phyloP scores from a whole-genome alignment of 2,113 vertebrate genomes.

The Anoplopoma fimbria region DNA sequence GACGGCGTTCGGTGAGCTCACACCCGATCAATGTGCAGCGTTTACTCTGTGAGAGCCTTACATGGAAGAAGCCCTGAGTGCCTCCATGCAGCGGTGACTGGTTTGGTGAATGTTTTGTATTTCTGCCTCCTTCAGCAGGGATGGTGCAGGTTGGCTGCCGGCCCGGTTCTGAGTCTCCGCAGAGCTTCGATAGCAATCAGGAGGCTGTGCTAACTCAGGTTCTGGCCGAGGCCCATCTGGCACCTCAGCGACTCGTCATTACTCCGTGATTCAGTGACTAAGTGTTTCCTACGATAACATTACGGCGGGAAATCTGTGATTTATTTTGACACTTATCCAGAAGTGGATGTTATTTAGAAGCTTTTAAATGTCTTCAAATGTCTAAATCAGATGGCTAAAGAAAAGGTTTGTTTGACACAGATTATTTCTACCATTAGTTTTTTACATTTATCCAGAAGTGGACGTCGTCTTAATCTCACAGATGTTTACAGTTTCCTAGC shows the following conservation, averaged over 20 bases:
- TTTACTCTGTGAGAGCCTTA: constrained; percentile 33
- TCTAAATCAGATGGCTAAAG: too few relatives aligned
- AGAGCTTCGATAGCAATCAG: constrained; percentile 43
- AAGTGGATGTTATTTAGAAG: too few relatives aligned
- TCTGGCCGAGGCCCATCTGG: background rate
- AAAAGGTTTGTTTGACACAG: too few relatives aligned
- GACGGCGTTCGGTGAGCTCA: constrained; percentile 11
- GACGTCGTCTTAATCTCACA: too few relatives aligned
- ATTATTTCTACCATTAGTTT: too few relatives aligned
- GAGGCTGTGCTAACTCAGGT: constrained; percentile 4
- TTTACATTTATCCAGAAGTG: too few relatives aligned
- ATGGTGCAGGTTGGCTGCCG: too few relatives aligned
- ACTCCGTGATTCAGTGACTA: background rate
- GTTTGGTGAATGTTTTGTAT: constrained; percentile 20
- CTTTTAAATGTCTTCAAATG: too few relatives aligned
- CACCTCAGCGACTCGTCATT: constrained; percentile 2
- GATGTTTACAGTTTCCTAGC: too few relatives aligned
- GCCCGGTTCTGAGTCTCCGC: constrained; percentile 6
- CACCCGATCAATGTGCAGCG: constrained; percentile 14
- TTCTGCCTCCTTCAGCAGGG: constrained; percentile 34
- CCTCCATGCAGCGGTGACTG: constrained; percentile 3
- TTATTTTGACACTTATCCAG: background rate
- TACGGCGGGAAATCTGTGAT: background rate
- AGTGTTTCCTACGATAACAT: background rate
- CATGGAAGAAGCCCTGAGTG: constrained; percentile 53